phyloP scores from a whole-genome alignment of 1,140 invertebrate species.

The Anastatus disparis region DNA sequence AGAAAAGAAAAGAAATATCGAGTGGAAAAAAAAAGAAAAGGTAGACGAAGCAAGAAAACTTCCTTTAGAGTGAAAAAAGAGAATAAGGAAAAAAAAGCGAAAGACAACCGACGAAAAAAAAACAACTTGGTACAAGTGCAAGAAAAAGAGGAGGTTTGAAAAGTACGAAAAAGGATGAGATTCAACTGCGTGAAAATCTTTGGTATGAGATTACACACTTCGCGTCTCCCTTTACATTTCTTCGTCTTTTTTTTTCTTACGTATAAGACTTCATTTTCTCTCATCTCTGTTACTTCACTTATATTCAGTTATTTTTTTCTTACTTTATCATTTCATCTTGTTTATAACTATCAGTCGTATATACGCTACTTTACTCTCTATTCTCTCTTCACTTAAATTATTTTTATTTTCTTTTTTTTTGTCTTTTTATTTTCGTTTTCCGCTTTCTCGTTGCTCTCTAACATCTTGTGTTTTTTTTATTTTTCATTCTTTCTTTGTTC shows the following conservation, averaged over 20 bases:
- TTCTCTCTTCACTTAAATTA: background rate
- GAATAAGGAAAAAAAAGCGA: background rate
- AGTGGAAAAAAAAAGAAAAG: background rate
- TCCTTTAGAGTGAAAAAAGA: background rate
- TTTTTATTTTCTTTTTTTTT: background rate
- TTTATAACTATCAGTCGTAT: background rate
- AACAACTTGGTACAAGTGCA: background rate
- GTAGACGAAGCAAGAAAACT: background rate
- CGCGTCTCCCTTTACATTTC: background rate
- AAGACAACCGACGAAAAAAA: background rate
- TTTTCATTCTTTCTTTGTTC: constrained; percentile 17
- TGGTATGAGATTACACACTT: background rate
- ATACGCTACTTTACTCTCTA: too few species aligned
- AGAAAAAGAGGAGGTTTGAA: background rate
- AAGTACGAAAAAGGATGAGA: background rate
- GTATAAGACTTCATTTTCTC: background rate
- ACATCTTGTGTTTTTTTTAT: background rate
- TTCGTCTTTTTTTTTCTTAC: background rate
- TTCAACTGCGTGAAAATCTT: background rate
- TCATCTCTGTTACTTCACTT: background rate
- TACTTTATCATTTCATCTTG: background rate
- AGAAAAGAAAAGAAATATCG: background rate
- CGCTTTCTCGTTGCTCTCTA: background rate
- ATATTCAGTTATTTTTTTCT: background rate
- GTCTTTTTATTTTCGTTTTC: background rate